Base-by-base conservation (phyloP, 2,797 vertebrate genomes). In the Euthynnus affinis region DNA sequence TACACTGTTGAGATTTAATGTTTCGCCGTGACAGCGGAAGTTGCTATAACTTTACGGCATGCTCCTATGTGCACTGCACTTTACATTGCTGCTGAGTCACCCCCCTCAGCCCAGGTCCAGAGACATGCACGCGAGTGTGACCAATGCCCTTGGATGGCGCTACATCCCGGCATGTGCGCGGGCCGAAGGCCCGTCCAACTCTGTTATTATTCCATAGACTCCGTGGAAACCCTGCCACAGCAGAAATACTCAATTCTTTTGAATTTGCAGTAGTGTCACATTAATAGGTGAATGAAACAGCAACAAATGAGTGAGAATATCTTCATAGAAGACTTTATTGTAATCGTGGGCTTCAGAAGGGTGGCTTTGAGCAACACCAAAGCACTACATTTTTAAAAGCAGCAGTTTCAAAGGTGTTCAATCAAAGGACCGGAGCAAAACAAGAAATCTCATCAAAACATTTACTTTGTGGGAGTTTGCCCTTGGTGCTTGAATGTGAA, bases 381-480 rank as follows among this genome's bases (percentile, higher is more conserved):
- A 56, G 71, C 40, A 49, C 23, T 72, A 57, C 42, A 14, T 57
- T 64, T 84, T 56, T 34, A 55, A 71, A 76, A 58, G 37, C 5
- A 9, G 37, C 62, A 22, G 52, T 60, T 67, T 83, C 71, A 14
- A 18, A 63, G 66, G 66, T 69, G 46, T 69, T 69, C 51, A 71
- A 61, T 75, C 51, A 75, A 65, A 73, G 32, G 22, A 62, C 34
- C 25, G 51, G 23, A 76, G 70, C 32, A 56, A 73, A 67, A 76
- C 60, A 72, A 59, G 63, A 75, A 10, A 60, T 70, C 27, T 62
- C 53, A 74, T 79, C 46, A 61, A 52, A 74, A 52, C 55, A 62
- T 60, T 70, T 61, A 51, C 53, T 70, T 49, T 57, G 48, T 64
- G 40, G 65, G 42, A 29, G 44, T 22, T 29, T n/a, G 40, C 46